Percentiles rank a stretch among this genome's conserved stretches.
Evolutionary conservation across 2,113 vertebrate species (phyloP).

Genomic region (Tonatia bakeri): DNA sequence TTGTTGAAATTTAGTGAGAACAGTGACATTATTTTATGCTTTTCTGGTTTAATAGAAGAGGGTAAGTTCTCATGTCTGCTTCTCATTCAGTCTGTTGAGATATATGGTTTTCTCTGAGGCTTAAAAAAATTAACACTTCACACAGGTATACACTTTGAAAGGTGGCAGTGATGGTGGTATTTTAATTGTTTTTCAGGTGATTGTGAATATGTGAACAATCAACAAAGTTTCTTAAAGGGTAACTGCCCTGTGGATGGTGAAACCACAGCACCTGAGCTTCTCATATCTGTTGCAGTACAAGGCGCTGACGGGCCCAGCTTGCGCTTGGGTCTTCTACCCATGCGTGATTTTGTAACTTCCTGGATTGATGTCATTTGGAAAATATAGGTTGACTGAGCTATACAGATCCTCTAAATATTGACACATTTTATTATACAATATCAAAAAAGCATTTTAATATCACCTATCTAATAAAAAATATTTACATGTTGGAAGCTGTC

Average conservation of each 20-base stretch:
- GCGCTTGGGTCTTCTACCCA: neutral
- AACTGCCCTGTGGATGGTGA: neutral
- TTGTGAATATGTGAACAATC: neutral
- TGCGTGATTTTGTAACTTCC: neutral
- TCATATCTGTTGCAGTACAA: neutral
- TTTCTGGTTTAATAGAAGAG: neutral
- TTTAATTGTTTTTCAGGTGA: neutral
- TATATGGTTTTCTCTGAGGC: neutral
- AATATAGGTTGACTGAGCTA: neutral
- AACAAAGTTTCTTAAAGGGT: neutral
- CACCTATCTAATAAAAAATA: neutral
- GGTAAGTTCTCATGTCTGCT: neutral
- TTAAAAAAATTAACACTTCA: neutral
- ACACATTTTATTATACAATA: neutral
- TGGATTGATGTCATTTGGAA: neutral
- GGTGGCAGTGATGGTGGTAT: neutral
- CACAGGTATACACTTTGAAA: neutral
- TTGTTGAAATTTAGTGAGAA: neutral
- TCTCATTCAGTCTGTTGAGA: neutral
- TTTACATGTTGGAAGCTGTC: neutral
- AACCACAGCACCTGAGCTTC: neutral
- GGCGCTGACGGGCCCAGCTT: too few relatives aligned
- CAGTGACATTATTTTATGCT: neutral
- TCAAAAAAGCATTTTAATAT: neutral
- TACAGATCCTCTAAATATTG: neutral